A percentile compares a stretch with the other conserved stretches of the same genome.
phyloP scores from a whole-genome alignment of 2,888 invertebrate genomes.

The Drosophila trichaetosa region DNA sequence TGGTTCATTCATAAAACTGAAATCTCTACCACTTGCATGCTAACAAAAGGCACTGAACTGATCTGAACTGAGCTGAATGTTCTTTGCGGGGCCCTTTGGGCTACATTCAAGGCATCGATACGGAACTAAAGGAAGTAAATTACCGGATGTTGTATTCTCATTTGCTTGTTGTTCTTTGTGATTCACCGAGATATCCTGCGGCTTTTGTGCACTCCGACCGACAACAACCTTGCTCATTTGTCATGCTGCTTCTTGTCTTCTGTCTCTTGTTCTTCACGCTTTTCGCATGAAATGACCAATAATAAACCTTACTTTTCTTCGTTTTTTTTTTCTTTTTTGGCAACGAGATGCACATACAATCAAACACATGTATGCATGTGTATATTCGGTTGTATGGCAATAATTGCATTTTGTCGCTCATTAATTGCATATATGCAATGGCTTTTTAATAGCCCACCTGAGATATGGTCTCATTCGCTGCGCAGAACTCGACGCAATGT shows the following conservation, averaged over 20 bases:
- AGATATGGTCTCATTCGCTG: slow-evolving; percentile 4
- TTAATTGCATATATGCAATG: slow-evolving; percentile 78
- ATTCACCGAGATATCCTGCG: slow-evolving; percentile 73
- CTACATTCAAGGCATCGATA: slow-evolving; percentile 59
- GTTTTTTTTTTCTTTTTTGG: slow-evolving; percentile 23
- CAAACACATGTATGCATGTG: neutral
- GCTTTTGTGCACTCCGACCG: slow-evolving; percentile 58
- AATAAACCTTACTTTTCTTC: slow-evolving; percentile 20
- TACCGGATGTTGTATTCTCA: slow-evolving; percentile 84
- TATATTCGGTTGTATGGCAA: slow-evolving; percentile 3
- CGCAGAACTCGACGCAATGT: slow-evolving; percentile 15
- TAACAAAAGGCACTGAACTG: slow-evolving; percentile 60
- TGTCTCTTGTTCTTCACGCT: slow-evolving; percentile 33
- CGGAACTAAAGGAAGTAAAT: slow-evolving; percentile 83
- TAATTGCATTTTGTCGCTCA: slow-evolving; percentile 61
- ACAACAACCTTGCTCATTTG: slow-evolving; percentile 63
- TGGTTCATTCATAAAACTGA: slow-evolving; percentile 71
- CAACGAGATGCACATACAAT: slow-evolving; percentile 28
- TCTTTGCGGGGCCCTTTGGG: slow-evolving; percentile 31
- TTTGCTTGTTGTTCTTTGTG: slow-evolving; percentile 76
- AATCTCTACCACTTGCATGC: slow-evolving; percentile 65
- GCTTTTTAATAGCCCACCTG: slow-evolving; percentile 69
- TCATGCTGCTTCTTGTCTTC: slow-evolving; percentile 44
- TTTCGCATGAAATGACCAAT: slow-evolving; percentile 68
- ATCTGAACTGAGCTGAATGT: slow-evolving; percentile 54